A percentile compares a stretch with the other conserved stretches of the same genome.
These are phyloP conservation scores for Esox niger DNA, from an alignment of 2,113 vertebrate genomes.

Conservation along the genomic window DNA sequence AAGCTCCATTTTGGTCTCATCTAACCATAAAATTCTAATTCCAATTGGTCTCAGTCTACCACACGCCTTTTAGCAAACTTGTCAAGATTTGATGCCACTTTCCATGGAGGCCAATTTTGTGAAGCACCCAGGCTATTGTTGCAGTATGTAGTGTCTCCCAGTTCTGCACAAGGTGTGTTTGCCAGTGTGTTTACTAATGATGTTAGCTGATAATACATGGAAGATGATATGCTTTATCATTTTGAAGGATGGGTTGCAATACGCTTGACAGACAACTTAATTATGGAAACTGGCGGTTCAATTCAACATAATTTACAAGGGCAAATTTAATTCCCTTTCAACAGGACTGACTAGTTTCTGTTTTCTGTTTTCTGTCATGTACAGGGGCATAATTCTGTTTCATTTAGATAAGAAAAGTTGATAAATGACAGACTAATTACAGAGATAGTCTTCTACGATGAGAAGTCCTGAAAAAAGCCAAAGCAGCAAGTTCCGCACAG, in stretches of 20 bases:
- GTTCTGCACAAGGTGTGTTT: neutral
- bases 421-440: constrained; percentile 46
- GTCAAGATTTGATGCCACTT: too few species aligned
- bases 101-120: too few species aligned
- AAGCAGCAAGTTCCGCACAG: neutral
- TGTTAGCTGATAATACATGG: neutral
- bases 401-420: constrained; percentile 39
- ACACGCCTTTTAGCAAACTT: too few species aligned
- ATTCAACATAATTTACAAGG: constrained; percentile 45
- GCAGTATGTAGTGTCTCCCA: too few species aligned
- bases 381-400: constrained; percentile 15
- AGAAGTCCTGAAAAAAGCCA: constrained; percentile 10
- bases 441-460: constrained; percentile 18
- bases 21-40: too few species aligned
- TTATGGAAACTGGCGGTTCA: constrained; percentile 34
- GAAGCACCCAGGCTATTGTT: too few species aligned
- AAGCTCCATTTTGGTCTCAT: too few species aligned
- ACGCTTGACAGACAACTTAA: constrained; percentile 31
- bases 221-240: constrained; percentile 18
- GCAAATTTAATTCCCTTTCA: constrained; percentile 41
- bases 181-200: neutral
- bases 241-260: constrained; percentile 27
- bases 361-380: constrained; percentile 5
- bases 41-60: too few species aligned
- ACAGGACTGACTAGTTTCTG: constrained; percentile 17